phyloP scores from a whole-genome alignment of 2,888 invertebrate species.

The Apotomis betuletana region DNA sequence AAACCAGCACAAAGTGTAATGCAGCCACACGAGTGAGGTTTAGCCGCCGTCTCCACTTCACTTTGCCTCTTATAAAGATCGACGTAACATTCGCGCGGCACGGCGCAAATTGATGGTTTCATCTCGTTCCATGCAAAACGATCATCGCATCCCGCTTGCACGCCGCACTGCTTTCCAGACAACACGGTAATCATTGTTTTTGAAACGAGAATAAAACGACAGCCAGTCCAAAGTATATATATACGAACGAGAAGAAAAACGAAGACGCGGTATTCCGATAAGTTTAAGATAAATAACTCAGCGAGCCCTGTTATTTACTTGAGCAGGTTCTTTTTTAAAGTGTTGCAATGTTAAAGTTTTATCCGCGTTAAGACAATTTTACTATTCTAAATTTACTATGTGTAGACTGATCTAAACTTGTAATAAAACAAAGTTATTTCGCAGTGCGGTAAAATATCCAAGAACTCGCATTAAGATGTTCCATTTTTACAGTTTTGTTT shows the following conservation, averaged over 20 bases:
- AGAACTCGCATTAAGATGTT: too few species aligned
- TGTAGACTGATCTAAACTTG: too few species aligned
- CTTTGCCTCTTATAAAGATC: conserved; percentile 65
- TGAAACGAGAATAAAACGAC: conserved; percentile 74
- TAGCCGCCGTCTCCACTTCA: conserved; percentile 46
- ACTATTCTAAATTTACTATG: too few species aligned
- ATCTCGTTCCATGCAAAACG: conserved; percentile 78
- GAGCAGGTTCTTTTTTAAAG: conserved; percentile 12
- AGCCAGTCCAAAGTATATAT: conserved; percentile 72
- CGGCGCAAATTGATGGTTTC: conserved; percentile 78
- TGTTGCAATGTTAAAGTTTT: too few species aligned
- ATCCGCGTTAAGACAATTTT: too few species aligned
- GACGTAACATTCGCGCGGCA: conserved; percentile 66
- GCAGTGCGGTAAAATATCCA: too few species aligned
- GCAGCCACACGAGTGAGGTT: conserved; percentile 56
- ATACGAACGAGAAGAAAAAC: conserved; percentile 72
- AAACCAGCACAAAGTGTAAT: conserved; percentile 60
- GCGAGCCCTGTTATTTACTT: conserved; percentile 65
- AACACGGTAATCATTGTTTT: conserved; percentile 78
- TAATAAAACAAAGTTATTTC: too few species aligned
- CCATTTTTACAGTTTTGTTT: too few species aligned
- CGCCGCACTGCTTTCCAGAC: conserved; percentile 63
- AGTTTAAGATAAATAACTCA: conserved; percentile 80
- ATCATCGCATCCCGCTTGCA: conserved; percentile 75
- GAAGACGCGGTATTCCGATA: conserved; percentile 75